A percentile compares a stretch with the other conserved stretches of the same genome.
Evolutionary conservation across 2,113 vertebrate species (phyloP).

Genomic region (Dolichallabes microphthalmus): DNA sequence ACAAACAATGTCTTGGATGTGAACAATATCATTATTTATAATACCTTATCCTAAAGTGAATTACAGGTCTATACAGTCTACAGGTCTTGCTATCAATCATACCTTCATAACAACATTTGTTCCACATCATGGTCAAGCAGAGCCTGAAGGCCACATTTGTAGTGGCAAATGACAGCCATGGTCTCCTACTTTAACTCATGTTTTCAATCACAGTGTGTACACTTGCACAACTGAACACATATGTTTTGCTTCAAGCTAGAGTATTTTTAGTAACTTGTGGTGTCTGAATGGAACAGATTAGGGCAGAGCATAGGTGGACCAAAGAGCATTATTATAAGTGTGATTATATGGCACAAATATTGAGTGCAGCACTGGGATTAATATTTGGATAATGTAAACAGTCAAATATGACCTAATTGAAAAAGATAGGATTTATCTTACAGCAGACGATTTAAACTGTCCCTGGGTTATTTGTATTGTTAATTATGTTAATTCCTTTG

Average conservation of each 20-base stretch:
- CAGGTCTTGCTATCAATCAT: neutral
- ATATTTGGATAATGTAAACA: conserved; percentile 29
- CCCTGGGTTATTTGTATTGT: neutral
- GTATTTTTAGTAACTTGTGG: conserved; percentile 54
- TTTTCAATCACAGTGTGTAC: conserved; percentile 36
- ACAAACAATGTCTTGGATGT: neutral
- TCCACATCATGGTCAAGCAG: neutral
- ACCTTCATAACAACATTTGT: neutral
- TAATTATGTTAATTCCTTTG: conserved; percentile 23
- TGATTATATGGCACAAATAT: conserved; percentile 37
- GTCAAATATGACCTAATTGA: neutral
- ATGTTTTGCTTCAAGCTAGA: conserved; percentile 48
- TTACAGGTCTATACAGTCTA: neutral
- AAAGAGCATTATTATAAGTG: conserved; percentile 39
- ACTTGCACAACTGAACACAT: conserved; percentile 48
- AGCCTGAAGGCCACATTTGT: neutral
- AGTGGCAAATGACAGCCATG: conserved; percentile 21
- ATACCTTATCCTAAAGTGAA: neutral
- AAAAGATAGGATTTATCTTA: conserved; percentile 16
- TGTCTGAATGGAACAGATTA: conserved; percentile 41
- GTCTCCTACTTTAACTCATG: conserved; percentile 23
- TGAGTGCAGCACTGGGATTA: conserved; percentile 18
- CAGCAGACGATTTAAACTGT: conserved; percentile 8
- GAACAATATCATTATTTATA: neutral
- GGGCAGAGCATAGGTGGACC: conserved; percentile 33